These are phyloP conservation scores for Bagarius yarrelli DNA, from an alignment of 2,113 vertebrate genomes.

Conservation along the genomic window DNA sequence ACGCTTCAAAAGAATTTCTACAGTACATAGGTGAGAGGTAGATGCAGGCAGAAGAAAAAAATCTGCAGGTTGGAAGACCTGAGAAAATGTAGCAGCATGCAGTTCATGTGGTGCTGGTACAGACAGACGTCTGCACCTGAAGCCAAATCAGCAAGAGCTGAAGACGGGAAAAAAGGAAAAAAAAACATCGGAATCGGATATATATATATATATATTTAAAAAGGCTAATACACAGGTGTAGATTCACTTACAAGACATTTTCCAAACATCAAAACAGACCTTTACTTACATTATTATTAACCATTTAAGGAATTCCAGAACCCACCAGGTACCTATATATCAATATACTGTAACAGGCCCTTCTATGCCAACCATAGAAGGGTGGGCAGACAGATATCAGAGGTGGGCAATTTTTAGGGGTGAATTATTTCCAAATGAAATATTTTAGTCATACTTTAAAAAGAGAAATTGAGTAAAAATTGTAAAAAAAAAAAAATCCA, in stretches of 20 bases:
- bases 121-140: neutral
- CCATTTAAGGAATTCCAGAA: neutral
- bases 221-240: neutral
- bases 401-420: no score
- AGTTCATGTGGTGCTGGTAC: neutral
- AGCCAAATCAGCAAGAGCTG: neutral
- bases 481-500: no score
- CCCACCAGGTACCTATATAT: no score
- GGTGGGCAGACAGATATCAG: no score
- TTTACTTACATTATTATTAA: neutral
- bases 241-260: neutral
- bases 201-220: neutral
- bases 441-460: no score
- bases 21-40: conserved; percentile 28
- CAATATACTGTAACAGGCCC: no score
- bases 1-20: conserved; percentile 50
- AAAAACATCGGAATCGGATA: neutral
- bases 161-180: neutral
- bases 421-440: no score
- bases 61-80: conserved; percentile 35
- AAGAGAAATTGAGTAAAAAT: no score
- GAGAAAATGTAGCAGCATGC: conserved; percentile 17
- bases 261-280: neutral
- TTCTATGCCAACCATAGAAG: no score
- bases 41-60: neutral